A percentile compares a stretch with the other conserved stretches of the same genome.
These are phyloP conservation scores for Geothlypis trichas DNA, from an alignment of 2,113 vertebrate genomes.

Conservation along the genomic window DNA sequence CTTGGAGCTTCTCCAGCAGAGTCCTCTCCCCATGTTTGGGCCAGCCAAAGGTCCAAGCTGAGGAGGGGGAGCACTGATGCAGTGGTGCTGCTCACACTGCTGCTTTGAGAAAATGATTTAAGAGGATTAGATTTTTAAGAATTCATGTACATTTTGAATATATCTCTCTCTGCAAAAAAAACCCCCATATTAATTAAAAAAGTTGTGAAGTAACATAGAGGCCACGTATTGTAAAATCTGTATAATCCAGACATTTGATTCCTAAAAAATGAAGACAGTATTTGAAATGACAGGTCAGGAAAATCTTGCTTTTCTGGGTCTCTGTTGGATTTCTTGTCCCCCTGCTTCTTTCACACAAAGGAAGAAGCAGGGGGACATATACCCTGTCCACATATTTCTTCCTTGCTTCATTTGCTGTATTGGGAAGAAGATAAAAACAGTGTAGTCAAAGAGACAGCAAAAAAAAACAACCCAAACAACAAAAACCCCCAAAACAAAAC, in stretches of 20 bases:
- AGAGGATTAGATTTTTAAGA: slow-evolving; percentile 18
- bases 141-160: neutral
- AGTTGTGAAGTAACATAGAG: slow-evolving; percentile 9
- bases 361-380: neutral
- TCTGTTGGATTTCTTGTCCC: neutral
- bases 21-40: accelerated
- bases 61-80: accelerated
- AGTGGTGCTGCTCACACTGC: neutral
- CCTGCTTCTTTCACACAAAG: neutral
- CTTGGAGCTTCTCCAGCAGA: neutral
- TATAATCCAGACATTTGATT: neutral
- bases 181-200: neutral
- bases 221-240: neutral
- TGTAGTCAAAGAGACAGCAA: neutral
- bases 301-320: neutral
- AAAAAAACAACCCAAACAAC: neutral
- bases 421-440: neutral
- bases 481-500: neutral
- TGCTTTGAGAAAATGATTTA: neutral
- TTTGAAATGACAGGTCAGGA: neutral
- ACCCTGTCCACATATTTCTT: neutral
- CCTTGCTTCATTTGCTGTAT: neutral
- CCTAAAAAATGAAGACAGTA: neutral
- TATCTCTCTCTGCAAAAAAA: neutral
- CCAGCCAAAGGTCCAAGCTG: accelerated